Conservation (phyloP, 2,797 vertebrate genomes). For the Distichodus sexfasciatus region DNA sequence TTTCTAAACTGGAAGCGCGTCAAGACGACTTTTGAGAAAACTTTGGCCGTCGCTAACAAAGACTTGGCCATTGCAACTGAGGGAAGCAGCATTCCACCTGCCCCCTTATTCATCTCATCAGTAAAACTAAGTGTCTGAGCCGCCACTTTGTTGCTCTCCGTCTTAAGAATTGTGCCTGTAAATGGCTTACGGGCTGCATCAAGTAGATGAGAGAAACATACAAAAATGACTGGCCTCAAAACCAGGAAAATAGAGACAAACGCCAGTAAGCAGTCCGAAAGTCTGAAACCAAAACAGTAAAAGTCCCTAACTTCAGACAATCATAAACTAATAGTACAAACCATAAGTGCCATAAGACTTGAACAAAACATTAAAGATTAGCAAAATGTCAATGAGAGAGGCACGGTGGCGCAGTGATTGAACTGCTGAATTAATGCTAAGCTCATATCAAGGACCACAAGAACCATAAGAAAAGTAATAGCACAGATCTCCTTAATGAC, state of each 20-base stretch:
- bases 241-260: background rate
- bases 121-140: background rate
- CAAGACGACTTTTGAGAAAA: background rate
- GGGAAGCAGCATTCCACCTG: constrained; percentile 1
- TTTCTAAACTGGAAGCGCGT: background rate
- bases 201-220: background rate
- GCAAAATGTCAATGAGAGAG: no score
- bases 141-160: background rate
- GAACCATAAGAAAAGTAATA: no score
- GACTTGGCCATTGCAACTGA: background rate
- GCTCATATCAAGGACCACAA: no score
- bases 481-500: no score
- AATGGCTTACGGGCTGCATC: background rate
- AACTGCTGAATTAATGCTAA: no score
- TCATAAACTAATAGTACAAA: no score
- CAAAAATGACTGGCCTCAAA: background rate
- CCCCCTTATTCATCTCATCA: background rate
- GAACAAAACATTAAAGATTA: no score
- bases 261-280: background rate
- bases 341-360: no score
- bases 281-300: background rate
- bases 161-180: constrained; percentile 4
- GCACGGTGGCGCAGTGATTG: no score
- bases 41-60: background rate
- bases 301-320: background rate